Evolutionary conservation across 2,888 invertebrate genomes (phyloP), one percentile per base, ranked within the genome.

Genomic region (Epicampocera succincta): DNA sequence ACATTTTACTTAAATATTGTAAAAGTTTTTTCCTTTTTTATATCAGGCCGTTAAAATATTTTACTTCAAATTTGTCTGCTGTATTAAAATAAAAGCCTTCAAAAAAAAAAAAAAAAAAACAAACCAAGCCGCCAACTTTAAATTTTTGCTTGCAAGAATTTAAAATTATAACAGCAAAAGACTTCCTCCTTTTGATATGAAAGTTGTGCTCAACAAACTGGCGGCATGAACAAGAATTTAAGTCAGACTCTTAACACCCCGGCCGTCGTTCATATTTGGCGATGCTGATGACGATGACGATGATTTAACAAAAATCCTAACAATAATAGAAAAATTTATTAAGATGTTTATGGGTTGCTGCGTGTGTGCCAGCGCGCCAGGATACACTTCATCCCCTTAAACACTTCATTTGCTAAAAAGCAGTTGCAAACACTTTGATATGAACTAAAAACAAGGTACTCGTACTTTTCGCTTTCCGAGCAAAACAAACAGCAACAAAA

Each of bases 281-380:
- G 33, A 33, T 3, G 8, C 3, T 25, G 3, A 33, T 33, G 33
- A 33, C 1, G 8, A 33, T 25, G 5, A 33, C 8, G 33, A 33
- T 33, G 33, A 33, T 33, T 19, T 21, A 25, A 11, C 1, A 52
- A 42, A 54, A 44, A 56, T 25, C 13, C 15, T 13, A 6, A 38
- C 50, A 25, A 15, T 56, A 13, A 56, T 68, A n/a, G 54, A 56
- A 68, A 68, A 68, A 29, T 44, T 1, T 44, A 29, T 56, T 56
- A 17, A 56, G 56, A 42, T 54, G 17, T 66, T 21, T 19, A 11
- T 13, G 19, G 2, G 25, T 42, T 46, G 33, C 9, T 33, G 9
- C 8, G 5, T 33, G 33, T 33, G 33, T 33, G 3, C 5, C 3
- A 2, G 25, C 25, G 25, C 5, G 33, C 33, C 33, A 33, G 33